Evolutionary conservation across 1,140 invertebrate genomes (phyloP).

Genomic region (Drosophila elegans): DNA sequence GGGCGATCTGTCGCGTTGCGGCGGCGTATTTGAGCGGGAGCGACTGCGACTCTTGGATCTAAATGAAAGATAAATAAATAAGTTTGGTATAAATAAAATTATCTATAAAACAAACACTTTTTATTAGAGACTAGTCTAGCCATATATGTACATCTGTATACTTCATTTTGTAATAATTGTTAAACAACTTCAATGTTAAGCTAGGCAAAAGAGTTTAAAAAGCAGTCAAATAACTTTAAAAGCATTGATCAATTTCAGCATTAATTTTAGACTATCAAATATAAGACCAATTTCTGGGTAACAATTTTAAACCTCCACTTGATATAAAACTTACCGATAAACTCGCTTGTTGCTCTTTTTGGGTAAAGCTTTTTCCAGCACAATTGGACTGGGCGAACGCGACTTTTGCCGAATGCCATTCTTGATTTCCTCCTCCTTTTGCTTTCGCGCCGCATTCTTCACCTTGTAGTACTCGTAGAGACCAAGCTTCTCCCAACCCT

Average conservation of each 20-base stretch:
- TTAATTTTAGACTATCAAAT: too few species aligned
- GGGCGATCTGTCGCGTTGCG: slow-evolving; percentile 35
- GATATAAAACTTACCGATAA: slow-evolving; percentile 60
- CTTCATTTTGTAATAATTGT: too few species aligned
- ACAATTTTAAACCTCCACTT: background rate
- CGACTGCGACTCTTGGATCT: slow-evolving; percentile 87
- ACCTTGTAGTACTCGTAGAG: slow-evolving; percentile 99
- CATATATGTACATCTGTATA: too few species aligned
- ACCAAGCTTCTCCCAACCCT: slow-evolving; percentile 98
- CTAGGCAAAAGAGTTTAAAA: too few species aligned
- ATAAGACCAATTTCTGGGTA: too few species aligned
- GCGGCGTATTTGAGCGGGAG: slow-evolving; percentile 81
- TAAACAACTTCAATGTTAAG: too few species aligned
- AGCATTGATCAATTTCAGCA: too few species aligned
- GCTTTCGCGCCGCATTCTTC: slow-evolving; percentile 95
- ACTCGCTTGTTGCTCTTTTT: slow-evolving; percentile 76
- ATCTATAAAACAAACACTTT: too few species aligned
- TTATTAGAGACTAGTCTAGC: too few species aligned
- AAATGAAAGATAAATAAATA: background rate
- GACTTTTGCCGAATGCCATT: slow-evolving; percentile 90
- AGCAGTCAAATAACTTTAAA: too few species aligned
- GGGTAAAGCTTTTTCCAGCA: slow-evolving; percentile 89
- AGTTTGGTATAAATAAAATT: background rate
- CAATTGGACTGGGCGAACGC: slow-evolving; percentile 90
- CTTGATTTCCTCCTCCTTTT: slow-evolving; percentile 93